Evolutionary conservation across 2,797 vertebrate species (phyloP).

Genomic region (Pelodytes ibericus): DNA sequence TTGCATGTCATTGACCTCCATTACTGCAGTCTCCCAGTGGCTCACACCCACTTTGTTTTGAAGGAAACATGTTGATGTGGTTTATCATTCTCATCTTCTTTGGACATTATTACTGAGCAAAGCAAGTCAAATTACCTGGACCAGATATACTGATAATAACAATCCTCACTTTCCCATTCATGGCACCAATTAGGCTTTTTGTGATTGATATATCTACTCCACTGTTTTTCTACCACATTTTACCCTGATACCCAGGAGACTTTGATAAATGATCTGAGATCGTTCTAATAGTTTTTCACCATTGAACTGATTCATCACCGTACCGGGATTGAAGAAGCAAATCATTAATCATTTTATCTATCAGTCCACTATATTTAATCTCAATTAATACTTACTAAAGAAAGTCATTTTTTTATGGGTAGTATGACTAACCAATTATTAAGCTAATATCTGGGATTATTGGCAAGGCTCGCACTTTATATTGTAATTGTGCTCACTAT

Average conservation of each 20-base stretch:
- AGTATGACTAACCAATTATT: background rate
- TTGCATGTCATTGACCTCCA: too few species aligned
- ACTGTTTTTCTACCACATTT: slow-evolving; percentile 15
- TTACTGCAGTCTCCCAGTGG: too few species aligned
- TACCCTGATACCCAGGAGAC: background rate
- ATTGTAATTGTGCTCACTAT: background rate
- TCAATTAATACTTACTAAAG: background rate
- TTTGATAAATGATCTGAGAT: slow-evolving; percentile 30
- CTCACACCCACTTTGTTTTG: too few species aligned
- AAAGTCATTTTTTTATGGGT: slow-evolving; percentile 1
- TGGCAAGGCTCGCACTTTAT: background rate
- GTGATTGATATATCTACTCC: slow-evolving; percentile 38
- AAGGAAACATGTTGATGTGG: too few species aligned
- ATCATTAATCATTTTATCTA: slow-evolving; percentile 10
- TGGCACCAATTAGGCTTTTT: slow-evolving; percentile 38
- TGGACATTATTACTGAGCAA: slow-evolving; percentile 17
- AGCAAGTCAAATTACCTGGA: slow-evolving; percentile 16
- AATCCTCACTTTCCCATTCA: background rate
- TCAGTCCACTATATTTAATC: background rate
- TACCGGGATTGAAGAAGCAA: background rate
- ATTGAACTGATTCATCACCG: slow-evolving; percentile 5
- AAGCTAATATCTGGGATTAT: background rate
- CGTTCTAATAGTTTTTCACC: slow-evolving; percentile 37
- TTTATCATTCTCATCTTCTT: background rate
- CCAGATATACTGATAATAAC: slow-evolving; percentile 32